phyloP scores from a whole-genome alignment of 1,140 invertebrate genomes.

The Drosophila ogumai region DNA sequence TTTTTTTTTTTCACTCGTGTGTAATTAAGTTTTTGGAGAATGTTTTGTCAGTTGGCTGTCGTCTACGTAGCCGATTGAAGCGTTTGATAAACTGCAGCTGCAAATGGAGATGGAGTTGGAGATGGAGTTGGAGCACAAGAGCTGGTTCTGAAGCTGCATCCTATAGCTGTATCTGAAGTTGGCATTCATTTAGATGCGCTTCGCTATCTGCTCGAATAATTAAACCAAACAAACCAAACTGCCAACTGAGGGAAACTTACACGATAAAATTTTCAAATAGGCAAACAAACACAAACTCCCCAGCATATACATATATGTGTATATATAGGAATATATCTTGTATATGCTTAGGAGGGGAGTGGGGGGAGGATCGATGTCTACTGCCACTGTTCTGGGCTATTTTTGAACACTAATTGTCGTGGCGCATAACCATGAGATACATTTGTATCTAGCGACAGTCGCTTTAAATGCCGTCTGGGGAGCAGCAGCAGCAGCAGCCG shows the following conservation, averaged over 20 bases:
- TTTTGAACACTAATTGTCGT: slow-evolving; percentile 43
- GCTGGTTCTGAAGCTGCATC: neutral
- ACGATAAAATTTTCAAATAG: slow-evolving; percentile 11
- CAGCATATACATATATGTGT: neutral
- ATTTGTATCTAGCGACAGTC: slow-evolving; percentile 21
- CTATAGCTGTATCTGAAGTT: neutral
- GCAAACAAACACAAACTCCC: slow-evolving; percentile 1
- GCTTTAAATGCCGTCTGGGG: slow-evolving; percentile 45
- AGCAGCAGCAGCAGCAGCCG: slow-evolving; percentile 13
- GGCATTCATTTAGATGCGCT: slow-evolving; percentile 34
- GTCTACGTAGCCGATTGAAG: slow-evolving; percentile 29
- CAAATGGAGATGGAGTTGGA: neutral
- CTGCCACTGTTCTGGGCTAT: slow-evolving; percentile 23
- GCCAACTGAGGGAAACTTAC: slow-evolving; percentile 27
- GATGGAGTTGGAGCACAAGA: neutral
- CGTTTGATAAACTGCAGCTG: slow-evolving; percentile 46
- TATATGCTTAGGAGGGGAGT: neutral
- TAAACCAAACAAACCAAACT: slow-evolving; percentile 25
- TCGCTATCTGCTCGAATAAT: slow-evolving; percentile 39
- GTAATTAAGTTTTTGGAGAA: slow-evolving; percentile 38
- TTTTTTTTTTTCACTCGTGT: slow-evolving; percentile 12
- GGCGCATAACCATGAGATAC: slow-evolving; percentile 41
- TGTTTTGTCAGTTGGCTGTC: slow-evolving; percentile 47
- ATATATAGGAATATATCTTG: neutral
- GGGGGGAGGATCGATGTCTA: slow-evolving; percentile 21